Percentiles rank a stretch among this genome's conserved stretches.
Evolutionary conservation across 2,113 vertebrate species (phyloP).

Genomic region (Meleagris gallopavo): DNA sequence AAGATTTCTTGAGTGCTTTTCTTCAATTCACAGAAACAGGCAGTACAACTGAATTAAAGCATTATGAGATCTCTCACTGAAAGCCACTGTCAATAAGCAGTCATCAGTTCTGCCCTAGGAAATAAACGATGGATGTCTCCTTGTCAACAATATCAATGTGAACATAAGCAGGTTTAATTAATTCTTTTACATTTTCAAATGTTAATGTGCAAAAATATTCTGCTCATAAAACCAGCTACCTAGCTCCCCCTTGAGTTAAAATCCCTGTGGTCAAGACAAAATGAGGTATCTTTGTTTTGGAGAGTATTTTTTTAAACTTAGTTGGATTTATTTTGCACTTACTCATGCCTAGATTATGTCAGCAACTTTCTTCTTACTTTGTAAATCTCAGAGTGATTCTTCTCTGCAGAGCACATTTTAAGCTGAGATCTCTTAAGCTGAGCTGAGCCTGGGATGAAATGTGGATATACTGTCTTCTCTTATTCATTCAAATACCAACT

Average conservation of each 20-base stretch:
- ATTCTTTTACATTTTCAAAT: slow-evolving; percentile 30
- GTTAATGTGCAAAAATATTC: background rate
- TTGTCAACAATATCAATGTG: background rate
- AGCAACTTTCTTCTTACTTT: background rate
- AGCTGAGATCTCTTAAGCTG: no score
- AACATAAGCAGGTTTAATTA: background rate
- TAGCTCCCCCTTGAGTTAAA: slow-evolving; percentile 74
- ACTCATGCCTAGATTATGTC: background rate
- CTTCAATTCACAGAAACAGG: background rate
- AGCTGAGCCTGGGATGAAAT: background rate
- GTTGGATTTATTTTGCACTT: background rate
- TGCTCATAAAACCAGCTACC: slow-evolving; percentile 35
- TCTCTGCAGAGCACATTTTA: background rate
- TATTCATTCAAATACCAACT: background rate
- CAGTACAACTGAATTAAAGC: background rate
- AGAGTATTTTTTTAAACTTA: background rate
- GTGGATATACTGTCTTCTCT: background rate
- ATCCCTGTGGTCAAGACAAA: background rate
- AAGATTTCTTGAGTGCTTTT: background rate
- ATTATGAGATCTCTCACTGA: background rate
- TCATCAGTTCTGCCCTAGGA: background rate
- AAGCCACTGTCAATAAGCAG: background rate
- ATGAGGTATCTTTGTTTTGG: background rate
- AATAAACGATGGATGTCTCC: background rate
- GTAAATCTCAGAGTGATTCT: background rate